Base-by-base conservation (phyloP, 2,888 invertebrate species). In the Gymnosoma rotundatum region DNA sequence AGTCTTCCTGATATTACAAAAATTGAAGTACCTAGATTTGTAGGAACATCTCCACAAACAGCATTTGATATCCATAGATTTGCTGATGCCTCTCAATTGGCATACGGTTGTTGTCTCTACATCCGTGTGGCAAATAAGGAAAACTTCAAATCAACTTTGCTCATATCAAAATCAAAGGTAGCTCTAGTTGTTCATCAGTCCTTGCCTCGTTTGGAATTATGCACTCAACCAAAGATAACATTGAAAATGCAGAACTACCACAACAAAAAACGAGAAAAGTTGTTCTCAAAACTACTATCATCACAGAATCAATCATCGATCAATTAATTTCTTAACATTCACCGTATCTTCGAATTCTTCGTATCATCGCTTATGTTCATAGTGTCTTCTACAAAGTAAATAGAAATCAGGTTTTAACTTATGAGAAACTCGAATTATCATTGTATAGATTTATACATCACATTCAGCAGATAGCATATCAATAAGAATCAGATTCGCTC, bases 241-340 rank as follows among this genome's bases (percentile, higher is more conserved):
- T 32, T 5, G 36, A 50, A 36, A 50, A 36, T 16, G 61, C 32
- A 38, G 87, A 86, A 66, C 87, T 87, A 83, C 88, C 61, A n/a
- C n/a, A 52, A 61, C 52, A 52, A 61, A 48, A 72, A 50, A 36
- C 61, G 38, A 73, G n/a, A 73, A 73, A 73, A 61, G 10, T 21
- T 16, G 7, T 61, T n/a, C n/a, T 73, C 38, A 73, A 61, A 61
- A 73, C 67, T 4, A 72, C 54, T 6, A 32, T 64, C 21, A 50
- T 64, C 14, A 38, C 45, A 18, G 54, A 70, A 8, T 63, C 56
- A 48, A 72, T 79, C 3, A 64, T 79, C 21, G 69, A 50, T 32
- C 14, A 48, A 6, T 73, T 73, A 73, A 5, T 18, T 61, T 73
- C 52, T 73, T 50, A 52, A 12, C 58, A 76, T 8, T 67, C 66